Conservation (phyloP, 2,113 vertebrate genomes). For the Seriola rivoliana region DNA sequence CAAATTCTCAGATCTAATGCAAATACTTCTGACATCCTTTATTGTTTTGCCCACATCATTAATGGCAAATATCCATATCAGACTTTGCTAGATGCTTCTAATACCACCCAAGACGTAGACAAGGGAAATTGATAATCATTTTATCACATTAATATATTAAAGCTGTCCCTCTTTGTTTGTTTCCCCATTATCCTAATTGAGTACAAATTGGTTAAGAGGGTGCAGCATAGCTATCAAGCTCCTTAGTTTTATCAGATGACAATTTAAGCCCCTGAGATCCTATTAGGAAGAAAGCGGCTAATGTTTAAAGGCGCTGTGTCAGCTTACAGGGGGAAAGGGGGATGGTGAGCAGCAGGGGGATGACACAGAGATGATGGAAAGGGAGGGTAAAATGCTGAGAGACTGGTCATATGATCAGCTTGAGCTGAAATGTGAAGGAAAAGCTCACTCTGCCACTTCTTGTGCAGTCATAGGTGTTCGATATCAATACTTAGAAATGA, state of each 20-base stretch:
- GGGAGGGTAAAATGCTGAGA: slow-evolving; percentile 58
- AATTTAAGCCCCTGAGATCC: slow-evolving; percentile 91
- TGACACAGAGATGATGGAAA: slow-evolving; percentile 65
- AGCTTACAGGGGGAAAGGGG: slow-evolving; percentile 86
- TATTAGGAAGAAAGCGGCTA: slow-evolving; percentile 93
- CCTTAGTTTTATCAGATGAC: slow-evolving; percentile 94
- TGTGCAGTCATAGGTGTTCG: not conserved
- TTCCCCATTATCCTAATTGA: slow-evolving; percentile 97
- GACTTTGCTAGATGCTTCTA: slow-evolving; percentile 15
- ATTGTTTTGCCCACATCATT: slow-evolving; percentile 1
- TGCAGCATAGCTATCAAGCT: slow-evolving; percentile 89
- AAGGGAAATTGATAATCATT: slow-evolving; percentile 85
- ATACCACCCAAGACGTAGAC: slow-evolving; percentile 49
- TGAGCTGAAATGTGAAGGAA: slow-evolving; percentile 38
- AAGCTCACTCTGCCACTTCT: not conserved
- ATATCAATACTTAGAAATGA: not conserved
- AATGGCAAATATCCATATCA: slow-evolving; percentile 39
- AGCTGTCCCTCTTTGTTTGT: slow-evolving; percentile 91
- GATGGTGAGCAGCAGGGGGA: slow-evolving; percentile 74
- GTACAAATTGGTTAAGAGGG: slow-evolving; percentile 94
- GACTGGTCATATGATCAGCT: slow-evolving; percentile 46
- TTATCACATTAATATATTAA: slow-evolving; percentile 94
- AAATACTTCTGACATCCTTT: slow-evolving; percentile 17
- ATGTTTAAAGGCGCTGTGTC: slow-evolving; percentile 93
- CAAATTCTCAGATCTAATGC: not conserved